phyloP scores from a whole-genome alignment of 1,140 invertebrate species.

The Sesamia nonagrioides region DNA sequence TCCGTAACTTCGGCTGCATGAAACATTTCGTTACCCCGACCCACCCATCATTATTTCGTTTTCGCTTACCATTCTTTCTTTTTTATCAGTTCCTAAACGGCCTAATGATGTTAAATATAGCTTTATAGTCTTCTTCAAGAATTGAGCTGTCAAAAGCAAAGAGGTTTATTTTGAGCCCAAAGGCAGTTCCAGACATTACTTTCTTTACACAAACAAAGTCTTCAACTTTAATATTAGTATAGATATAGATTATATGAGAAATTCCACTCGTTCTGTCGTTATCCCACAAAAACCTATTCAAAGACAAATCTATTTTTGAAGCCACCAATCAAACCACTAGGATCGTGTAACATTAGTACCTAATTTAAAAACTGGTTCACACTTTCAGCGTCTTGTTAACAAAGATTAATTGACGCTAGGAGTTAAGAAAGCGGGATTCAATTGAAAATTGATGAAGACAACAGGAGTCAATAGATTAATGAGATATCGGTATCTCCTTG shows the following conservation, averaged over 20 bases:
- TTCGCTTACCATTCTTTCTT: no score
- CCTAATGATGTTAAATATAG: no score
- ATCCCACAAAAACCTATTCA: neutral
- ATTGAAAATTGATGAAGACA: constrained; percentile 36
- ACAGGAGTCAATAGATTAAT: constrained; percentile 20
- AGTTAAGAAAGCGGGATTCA: constrained; percentile 29
- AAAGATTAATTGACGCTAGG: constrained; percentile 13
- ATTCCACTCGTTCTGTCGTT: neutral
- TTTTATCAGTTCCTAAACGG: no score
- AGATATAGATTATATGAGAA: neutral
- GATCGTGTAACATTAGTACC: constrained; percentile 4
- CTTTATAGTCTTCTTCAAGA: no score
- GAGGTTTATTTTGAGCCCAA: no score
- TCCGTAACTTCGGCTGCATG: no score
- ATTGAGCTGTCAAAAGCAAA: no score
- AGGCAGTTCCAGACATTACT: no score
- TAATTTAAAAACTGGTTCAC: constrained; percentile 33
- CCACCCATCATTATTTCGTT: no score
- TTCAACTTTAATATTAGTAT: no score
- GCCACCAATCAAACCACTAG: constrained; percentile 23
- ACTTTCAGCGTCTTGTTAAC: constrained; percentile 24
- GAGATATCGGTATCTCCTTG: neutral
- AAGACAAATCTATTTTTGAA: constrained; percentile 20
- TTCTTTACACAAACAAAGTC: no score
- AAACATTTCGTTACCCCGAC: no score